Evolutionary conservation across 2,113 vertebrate genomes (phyloP), one percentile per base, ranked within the genome.

Genomic region (Archilochus colubris): DNA sequence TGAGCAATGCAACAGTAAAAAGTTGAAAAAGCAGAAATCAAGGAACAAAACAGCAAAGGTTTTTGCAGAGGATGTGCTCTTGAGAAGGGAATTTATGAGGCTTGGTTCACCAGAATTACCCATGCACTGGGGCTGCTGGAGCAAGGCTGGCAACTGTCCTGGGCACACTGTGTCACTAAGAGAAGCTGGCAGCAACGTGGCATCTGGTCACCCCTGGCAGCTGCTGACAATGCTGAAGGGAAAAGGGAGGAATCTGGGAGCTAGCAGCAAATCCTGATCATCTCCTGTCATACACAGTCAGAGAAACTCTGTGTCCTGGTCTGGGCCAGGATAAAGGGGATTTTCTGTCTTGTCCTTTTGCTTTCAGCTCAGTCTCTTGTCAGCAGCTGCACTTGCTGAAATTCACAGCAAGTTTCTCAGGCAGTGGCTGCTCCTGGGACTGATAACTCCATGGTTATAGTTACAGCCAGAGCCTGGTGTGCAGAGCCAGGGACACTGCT

Each of bases 21-120:
- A 92, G 62, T 13, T 68, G 70, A 59, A 70, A 94, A 77, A 78
- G 83, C 73, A 75, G 48, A 88, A 94, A 83, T 44, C n/a, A 28
- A 66, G 54, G 74, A 11, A 83, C 33, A 88, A 73, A 88, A 44
- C 2, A 74, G 64, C 54, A 30, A 88, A 69, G 15, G 7, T 19
- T 19, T 48, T 63, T 46, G 38, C 72, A 48, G 72, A 95, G 72
- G 70, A 88, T 18, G 44, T 1, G 58, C n/a, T 61, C 74, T 51
- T 10, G 7, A 83, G 62, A 57, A 78, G 18, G 67, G 40, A 88
- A 73, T 58, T 88, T 14, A 75, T 17, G 24, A 93, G 46, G 82
- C 74, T 91, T 74, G 1, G 28, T 54, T 94, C 86, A 68, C 31
- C 10, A 12, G 21, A 82, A 80, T 80, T 13, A 67, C 15, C 15